Percentiles rank a stretch among this genome's conserved stretches.
Conservation (phyloP, 37 sponge, comb jelly and placozoan genomes). For the Hormiphora californensis region DNA sequence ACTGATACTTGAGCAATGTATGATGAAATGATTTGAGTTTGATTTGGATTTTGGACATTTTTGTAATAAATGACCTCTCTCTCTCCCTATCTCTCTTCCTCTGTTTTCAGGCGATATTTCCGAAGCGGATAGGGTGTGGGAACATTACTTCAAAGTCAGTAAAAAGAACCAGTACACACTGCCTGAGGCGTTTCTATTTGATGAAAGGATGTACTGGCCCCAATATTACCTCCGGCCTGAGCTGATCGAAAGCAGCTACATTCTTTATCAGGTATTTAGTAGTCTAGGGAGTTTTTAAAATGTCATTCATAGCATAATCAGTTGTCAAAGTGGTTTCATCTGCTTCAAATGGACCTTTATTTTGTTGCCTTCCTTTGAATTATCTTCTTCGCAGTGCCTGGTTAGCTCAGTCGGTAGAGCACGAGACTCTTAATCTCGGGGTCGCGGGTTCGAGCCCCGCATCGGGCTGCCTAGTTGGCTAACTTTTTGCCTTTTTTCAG, state of each 20-base stretch:
- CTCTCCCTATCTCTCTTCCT: neutral
- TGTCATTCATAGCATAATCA: too few relatives aligned
- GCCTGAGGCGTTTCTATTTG: conserved; percentile 74
- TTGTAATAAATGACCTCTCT: neutral
- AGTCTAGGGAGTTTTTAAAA: too few relatives aligned
- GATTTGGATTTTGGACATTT: too few relatives aligned
- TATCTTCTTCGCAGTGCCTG: conserved; percentile 58
- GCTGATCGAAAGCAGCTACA: conserved; percentile 91
- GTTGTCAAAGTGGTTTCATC: too few relatives aligned
- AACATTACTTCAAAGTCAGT: conserved; percentile 32
- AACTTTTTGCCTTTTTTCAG: conserved; percentile 46
- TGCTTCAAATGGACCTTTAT: too few relatives aligned
- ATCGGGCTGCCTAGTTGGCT: conserved; percentile 55
- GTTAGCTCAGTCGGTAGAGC: conserved; percentile 68
- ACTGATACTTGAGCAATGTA: too few relatives aligned
- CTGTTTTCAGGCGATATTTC: neutral
- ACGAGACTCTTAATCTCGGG: conserved; percentile 64
- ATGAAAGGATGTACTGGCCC: conserved; percentile 79
- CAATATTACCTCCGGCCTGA: conserved; percentile 91
- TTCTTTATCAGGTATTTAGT: conserved; percentile 73
- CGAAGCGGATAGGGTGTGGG: neutral
- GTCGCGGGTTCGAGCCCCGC: conserved; percentile 65
- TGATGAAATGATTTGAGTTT: too few relatives aligned
- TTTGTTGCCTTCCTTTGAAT: too few relatives aligned
- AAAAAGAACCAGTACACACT: conserved; percentile 22